These are phyloP conservation scores for Myxocyprinus asiaticus DNA, from an alignment of 2,113 vertebrate species.

Conservation along the genomic window DNA sequence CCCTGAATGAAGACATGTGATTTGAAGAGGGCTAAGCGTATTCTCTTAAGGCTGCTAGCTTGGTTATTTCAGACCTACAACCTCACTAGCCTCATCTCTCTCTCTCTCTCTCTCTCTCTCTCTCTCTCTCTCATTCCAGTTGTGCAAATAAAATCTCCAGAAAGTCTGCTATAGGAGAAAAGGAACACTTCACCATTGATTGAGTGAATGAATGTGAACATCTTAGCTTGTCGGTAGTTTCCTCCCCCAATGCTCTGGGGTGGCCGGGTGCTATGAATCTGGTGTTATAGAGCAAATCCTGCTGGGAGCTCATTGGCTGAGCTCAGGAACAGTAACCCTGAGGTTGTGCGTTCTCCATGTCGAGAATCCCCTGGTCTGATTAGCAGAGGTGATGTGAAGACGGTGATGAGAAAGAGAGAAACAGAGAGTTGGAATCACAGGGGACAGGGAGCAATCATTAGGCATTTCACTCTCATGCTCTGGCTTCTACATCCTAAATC, in stretches of 20 bases:
- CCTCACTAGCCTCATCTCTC: conserved; percentile 4
- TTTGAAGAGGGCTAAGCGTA: conserved; percentile 41
- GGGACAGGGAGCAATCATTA: conserved; percentile 48
- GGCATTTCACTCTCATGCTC: conserved; percentile 16
- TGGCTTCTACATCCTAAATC: not conserved
- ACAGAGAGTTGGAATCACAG: not conserved
- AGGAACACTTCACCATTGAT: conserved; percentile 16
- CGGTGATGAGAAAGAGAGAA: conserved; percentile 42
- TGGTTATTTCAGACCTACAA: conserved; percentile 39
- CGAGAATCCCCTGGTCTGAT: conserved; percentile 26
- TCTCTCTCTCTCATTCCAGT: not conserved
- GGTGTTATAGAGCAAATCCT: conserved; percentile 55
- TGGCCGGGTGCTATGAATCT: not conserved
- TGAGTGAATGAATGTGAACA: conserved; percentile 17
- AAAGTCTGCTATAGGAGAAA: conserved; percentile 29
- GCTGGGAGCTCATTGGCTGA: conserved; percentile 59
- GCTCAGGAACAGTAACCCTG: conserved; percentile 64
- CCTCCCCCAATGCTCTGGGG: not conserved
- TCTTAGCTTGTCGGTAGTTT: conserved; percentile 7
- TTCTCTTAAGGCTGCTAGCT: conserved; percentile 46
- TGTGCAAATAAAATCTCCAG: conserved; percentile 36
- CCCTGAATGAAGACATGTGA: conserved; percentile 59
- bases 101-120: not conserved
- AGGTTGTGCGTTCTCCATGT: conserved; percentile 43
- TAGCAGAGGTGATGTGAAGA: conserved; percentile 47